Evolutionary conservation across 2,888 invertebrate species (phyloP).

Genomic region (Toxonevra muliebris): DNA sequence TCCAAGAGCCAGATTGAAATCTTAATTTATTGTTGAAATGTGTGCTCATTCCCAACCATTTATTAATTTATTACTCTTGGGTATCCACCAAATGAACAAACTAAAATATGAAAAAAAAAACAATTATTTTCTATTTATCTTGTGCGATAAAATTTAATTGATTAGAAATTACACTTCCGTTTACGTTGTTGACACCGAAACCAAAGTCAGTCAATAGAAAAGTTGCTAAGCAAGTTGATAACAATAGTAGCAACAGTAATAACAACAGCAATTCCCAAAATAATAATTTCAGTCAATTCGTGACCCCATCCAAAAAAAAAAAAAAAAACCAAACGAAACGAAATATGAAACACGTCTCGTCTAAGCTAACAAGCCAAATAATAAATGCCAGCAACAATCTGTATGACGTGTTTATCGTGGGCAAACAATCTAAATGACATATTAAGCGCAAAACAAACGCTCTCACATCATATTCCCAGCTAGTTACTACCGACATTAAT

Average conservation of each 20-base stretch:
- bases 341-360: slow-evolving; percentile 16
- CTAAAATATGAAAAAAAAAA: neutral
- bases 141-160: slow-evolving; percentile 50
- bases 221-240: neutral
- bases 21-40: slow-evolving; percentile 40
- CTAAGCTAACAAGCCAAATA: slow-evolving; percentile 30
- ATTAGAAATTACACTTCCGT: slow-evolving; percentile 51
- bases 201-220: slow-evolving; percentile 5
- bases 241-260: slow-evolving; percentile 6
- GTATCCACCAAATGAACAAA: neutral
- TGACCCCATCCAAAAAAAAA: slow-evolving; percentile 26
- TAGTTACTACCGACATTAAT: slow-evolving; percentile 8
- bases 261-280: slow-evolving; percentile 44
- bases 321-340: slow-evolving; percentile 39
- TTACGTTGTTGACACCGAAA: slow-evolving; percentile 29
- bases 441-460: slow-evolving; percentile 63
- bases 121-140: slow-evolving; percentile 44
- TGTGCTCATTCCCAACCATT: slow-evolving; percentile 48
- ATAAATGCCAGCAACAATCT: slow-evolving; percentile 46
- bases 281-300: slow-evolving; percentile 37
- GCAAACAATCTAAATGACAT: slow-evolving; percentile 65
- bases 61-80: neutral
- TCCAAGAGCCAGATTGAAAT: slow-evolving; percentile 20
- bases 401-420: slow-evolving; percentile 53
- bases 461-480: slow-evolving; percentile 14